A percentile compares a stretch with the other conserved stretches of the same genome.
phyloP scores from a whole-genome alignment of 2,888 invertebrate species.

The Apodemia duryi region DNA sequence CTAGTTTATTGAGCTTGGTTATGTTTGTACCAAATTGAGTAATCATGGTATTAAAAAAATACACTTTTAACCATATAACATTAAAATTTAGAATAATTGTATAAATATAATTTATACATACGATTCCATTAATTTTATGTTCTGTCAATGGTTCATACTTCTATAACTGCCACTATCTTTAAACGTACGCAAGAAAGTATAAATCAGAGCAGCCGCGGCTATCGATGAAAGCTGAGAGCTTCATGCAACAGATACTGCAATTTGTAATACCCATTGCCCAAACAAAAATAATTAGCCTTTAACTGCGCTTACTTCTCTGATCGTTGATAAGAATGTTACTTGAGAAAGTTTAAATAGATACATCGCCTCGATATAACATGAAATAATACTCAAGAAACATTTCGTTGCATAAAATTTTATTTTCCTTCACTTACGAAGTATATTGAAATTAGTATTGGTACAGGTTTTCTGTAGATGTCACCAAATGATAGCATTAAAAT shows the following conservation, averaged over 20 bases:
- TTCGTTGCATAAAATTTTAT: slow-evolving; percentile 30
- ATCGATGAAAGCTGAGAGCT: slow-evolving; percentile 58
- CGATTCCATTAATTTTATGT: not conserved
- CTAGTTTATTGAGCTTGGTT: no score
- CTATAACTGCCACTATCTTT: slow-evolving; percentile 16
- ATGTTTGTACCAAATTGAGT: no score
- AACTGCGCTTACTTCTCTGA: slow-evolving; percentile 65
- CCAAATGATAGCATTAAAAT: slow-evolving; percentile 36
- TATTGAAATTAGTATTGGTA: slow-evolving; percentile 30
- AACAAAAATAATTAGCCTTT: slow-evolving; percentile 62
- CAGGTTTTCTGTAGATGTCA: slow-evolving; percentile 33
- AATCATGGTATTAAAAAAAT: no score
- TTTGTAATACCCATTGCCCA: slow-evolving; percentile 37
- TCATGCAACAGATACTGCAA: slow-evolving; percentile 59
- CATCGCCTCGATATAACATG: not conserved
- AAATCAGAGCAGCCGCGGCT: slow-evolving; percentile 60
- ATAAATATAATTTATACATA: no score
- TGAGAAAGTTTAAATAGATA: slow-evolving; percentile 39
- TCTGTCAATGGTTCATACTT: not conserved
- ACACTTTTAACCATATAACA: no score
- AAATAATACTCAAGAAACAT: slow-evolving; percentile 16
- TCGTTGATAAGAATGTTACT: slow-evolving; percentile 53
- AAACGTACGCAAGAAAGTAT: slow-evolving; percentile 46
- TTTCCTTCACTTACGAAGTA: slow-evolving; percentile 26
- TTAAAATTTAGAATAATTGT: no score